Percentiles rank a stretch among this genome's conserved stretches.
Conservation (phyloP, 2,888 invertebrate species). For the Embidobia sp. region DNA sequence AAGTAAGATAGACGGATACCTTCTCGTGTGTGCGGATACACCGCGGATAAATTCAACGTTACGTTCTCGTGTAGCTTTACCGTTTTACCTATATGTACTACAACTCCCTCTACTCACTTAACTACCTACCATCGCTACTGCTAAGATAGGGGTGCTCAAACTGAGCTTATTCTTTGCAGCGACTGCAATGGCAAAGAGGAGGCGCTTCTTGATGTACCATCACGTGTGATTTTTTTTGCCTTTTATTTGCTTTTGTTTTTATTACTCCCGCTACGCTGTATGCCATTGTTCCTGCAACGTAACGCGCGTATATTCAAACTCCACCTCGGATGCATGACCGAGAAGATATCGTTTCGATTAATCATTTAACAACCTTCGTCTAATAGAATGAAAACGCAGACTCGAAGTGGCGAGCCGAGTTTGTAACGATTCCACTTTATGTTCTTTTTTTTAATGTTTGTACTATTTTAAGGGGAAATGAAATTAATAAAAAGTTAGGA, state of each 20-base stretch:
- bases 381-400: not conserved
- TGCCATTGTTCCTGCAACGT: conserved; percentile 8
- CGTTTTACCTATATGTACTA: conserved; percentile 74
- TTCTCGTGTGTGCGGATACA: conserved; percentile 74
- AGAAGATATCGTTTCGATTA: conserved; percentile 7
- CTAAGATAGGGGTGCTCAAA: conserved; percentile 57
- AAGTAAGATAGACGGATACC: conserved; percentile 81
- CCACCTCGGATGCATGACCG: not conserved
- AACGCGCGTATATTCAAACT: conserved; percentile 9
- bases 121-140: conserved; percentile 39
- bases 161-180: conserved; percentile 36
- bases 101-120: conserved; percentile 50
- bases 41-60: conserved; percentile 80
- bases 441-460: too few species aligned
- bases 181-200: conserved; percentile 15
- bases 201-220: conserved; percentile 34
- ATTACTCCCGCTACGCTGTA: not conserved
- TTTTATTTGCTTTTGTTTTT: conserved; percentile 35
- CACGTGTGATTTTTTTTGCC: conserved; percentile 36
- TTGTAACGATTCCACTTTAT: too few species aligned
- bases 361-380: conserved; percentile 10
- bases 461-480: too few species aligned
- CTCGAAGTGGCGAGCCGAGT: not conserved
- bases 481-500: too few species aligned
- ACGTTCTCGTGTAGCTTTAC: conserved; percentile 76